These are phyloP conservation scores for Ctenicera cuprea DNA, from an alignment of 2,888 invertebrate species.

Conservation along the genomic window DNA sequence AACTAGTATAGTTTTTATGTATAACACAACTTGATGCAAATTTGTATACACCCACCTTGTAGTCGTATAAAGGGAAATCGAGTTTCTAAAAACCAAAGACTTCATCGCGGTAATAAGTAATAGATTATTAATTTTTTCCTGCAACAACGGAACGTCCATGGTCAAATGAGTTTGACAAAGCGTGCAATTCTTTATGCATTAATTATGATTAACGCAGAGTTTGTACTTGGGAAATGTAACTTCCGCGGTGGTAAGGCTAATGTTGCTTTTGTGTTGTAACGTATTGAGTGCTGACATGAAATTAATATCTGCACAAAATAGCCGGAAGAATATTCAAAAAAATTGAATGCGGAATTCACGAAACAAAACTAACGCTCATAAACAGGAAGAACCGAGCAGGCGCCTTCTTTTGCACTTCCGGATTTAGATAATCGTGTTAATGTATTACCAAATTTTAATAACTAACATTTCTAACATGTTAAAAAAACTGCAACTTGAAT, in stretches of 20 bases:
- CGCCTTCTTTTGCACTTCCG: slow-evolving; percentile 7
- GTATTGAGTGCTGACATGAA: no score
- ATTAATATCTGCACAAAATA: slow-evolving; percentile 1
- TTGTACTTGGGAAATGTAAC: not conserved
- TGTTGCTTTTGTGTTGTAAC: not conserved
- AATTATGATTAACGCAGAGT: no score
- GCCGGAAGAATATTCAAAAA: slow-evolving; percentile 17
- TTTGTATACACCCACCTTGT: no score
- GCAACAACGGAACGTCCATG: not conserved
- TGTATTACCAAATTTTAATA: slow-evolving; percentile 3
- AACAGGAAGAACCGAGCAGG: slow-evolving; percentile 4
- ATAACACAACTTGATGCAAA: no score
- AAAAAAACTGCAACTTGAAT: no score
- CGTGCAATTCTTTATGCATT: not conserved
- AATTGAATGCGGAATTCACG: not conserved
- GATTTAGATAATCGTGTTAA: slow-evolving; percentile 22
- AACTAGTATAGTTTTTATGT: no score
- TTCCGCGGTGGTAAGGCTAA: not conserved
- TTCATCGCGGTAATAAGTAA: not conserved
- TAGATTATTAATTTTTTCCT: slow-evolving; percentile 5
- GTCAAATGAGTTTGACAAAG: slow-evolving; percentile 2
- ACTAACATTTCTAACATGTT: not conserved
- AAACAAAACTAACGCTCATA: not conserved
- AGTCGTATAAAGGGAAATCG: not conserved
- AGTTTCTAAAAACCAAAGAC: not conserved